phyloP scores from a whole-genome alignment of 92 coral and sea anemone genomes.

The Virgularia gustaviana region DNA sequence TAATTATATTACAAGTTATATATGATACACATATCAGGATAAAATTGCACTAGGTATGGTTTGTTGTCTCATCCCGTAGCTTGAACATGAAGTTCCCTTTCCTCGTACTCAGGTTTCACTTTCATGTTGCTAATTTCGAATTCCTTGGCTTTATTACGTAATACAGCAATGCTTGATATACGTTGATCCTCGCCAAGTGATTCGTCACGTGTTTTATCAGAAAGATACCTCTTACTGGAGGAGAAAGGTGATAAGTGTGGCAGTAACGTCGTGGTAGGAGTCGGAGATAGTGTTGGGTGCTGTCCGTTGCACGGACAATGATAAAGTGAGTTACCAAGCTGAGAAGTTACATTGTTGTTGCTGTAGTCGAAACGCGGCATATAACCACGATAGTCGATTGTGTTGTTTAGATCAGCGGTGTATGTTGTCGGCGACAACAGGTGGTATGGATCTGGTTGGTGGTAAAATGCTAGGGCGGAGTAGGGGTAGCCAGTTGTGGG shows the following conservation, averaged over 20 bases:
- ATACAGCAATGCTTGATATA: conserved; percentile 80
- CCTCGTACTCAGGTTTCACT: conserved; percentile 27
- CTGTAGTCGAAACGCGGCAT: conserved; percentile 17
- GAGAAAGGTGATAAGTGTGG: conserved; percentile 18
- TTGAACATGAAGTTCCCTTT: conserved; percentile 2
- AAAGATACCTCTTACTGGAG: neutral
- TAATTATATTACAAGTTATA: too few relatives aligned
- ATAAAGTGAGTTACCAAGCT: conserved; percentile 9
- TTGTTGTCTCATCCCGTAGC: neutral
- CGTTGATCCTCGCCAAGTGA: conserved; percentile 34
- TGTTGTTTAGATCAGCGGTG: conserved; percentile 7
- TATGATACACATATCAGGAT: too few relatives aligned
- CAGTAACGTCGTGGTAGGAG: neutral
- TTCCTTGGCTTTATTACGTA: conserved; percentile 90
- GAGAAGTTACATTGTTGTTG: conserved; percentile 11
- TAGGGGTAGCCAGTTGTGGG: conserved; percentile 26
- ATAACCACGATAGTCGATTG: conserved; percentile 19
- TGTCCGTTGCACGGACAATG: conserved; percentile 33
- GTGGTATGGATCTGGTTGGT: conserved; percentile 25
- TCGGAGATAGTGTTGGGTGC: conserved; percentile 5
- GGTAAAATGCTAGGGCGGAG: conserved; percentile 22
- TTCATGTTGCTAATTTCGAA: conserved; percentile 62
- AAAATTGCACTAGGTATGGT: neutral
- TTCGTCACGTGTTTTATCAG: conserved; percentile 9
- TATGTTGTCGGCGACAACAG: neutral